Base-by-base conservation (phyloP, 1,140 invertebrate genomes). In the Drosophila ohnishii region DNA sequence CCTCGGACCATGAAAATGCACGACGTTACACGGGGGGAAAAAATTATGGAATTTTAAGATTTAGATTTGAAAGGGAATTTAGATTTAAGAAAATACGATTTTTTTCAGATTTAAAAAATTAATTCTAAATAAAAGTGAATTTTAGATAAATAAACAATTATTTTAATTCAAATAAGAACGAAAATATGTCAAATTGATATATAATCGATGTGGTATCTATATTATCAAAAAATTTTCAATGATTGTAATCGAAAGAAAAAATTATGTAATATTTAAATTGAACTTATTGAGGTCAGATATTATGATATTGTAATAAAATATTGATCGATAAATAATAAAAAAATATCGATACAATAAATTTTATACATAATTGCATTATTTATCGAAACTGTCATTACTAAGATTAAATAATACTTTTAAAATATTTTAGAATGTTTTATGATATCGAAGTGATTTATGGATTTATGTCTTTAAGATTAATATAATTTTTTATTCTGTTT, bases 1-100 rank as follows among this genome's bases (percentile, higher is more conserved):
- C 72, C 73, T 56, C 50, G 75, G 76, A 79, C 76, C 58, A 63
- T 66, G 65, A 39, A 62, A 82, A 85, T 78, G 82, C 82, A 85
- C 82, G 78, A 85, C 75, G 37, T 22, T 53, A 75, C 71, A 75
- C 45, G 11, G 62, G 47, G 11, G 47, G 35, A 32, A 69, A 69
- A 66, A 66, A 47, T n/a, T 42, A 32, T 11, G 2, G 35, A 37
- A 22, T 5, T 22, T 4, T 3, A 28, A 0, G 25, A 28, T 28
- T 8, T 19, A 19, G 25, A 6, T 13, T 11, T 45, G 3, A 5
- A 22, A 22, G 11, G 42, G 25, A 28, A 45, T 22, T 22, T 22
- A 13, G 2, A 44, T 44, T 13, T 0, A 13, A 16, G 6, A 2
- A n/a, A 19, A 19, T n/a, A 19, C 19, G 19, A 19, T 0, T 39